Evolutionary conservation across 2,888 invertebrate genomes (phyloP).

Genomic region (Tipula unca): DNA sequence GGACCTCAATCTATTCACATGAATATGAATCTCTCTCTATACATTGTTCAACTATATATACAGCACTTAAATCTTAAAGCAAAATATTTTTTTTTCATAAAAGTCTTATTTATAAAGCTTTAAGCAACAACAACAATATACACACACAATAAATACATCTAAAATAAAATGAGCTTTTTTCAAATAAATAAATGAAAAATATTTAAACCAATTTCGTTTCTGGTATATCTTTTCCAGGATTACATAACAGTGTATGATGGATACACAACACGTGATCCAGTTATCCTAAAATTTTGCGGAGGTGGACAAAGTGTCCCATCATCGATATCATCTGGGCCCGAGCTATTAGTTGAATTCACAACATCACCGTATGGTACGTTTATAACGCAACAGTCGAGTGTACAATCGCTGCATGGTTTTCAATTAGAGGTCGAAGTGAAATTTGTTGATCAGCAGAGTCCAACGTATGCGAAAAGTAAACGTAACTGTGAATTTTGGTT

Average conservation of each 20-base stretch:
- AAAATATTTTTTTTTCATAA: neutral
- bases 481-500: slow-evolving; percentile 81
- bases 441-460: slow-evolving; percentile 75
- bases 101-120: neutral
- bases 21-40: too few relatives aligned
- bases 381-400: slow-evolving; percentile 62
- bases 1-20: neutral
- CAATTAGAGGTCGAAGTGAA: slow-evolving; percentile 76
- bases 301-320: slow-evolving; percentile 80
- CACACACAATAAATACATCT: neutral
- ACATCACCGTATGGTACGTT: slow-evolving; percentile 86
- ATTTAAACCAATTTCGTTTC: too few relatives aligned
- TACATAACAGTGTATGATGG: slow-evolving; percentile 85
- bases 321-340: slow-evolving; percentile 78
- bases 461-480: slow-evolving; percentile 76
- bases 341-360: slow-evolving; percentile 80
- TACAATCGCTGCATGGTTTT: slow-evolving; percentile 76
- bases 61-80: neutral
- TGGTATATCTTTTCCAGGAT: too few relatives aligned
- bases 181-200: neutral
- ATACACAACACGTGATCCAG: slow-evolving; percentile 78
- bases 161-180: neutral
- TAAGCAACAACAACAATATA: neutral
- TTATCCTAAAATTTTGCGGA: slow-evolving; percentile 82
- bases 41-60: too few relatives aligned